Conservation (phyloP, 1,140 invertebrate species). For the Drosophila simulans region DNA sequence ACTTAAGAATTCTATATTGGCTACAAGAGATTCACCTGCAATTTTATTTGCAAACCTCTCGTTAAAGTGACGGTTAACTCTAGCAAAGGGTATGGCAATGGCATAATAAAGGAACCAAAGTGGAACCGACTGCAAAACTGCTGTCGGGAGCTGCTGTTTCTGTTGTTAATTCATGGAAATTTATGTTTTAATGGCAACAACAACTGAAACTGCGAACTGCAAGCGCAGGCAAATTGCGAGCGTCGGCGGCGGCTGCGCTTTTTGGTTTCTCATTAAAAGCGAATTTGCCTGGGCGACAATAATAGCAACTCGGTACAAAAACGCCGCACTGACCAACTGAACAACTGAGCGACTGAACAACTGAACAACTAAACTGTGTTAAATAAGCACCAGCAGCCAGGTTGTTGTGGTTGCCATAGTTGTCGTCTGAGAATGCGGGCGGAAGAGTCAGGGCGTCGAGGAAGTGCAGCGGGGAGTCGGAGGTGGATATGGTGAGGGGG, state of each 20-base stretch:
- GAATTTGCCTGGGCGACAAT: conserved; percentile 45
- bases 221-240: conserved; percentile 25
- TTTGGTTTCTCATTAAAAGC: conserved; percentile 61
- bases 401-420: conserved; percentile 5
- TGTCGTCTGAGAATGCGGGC: conserved; percentile 68
- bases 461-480: not conserved
- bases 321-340: conserved; percentile 23
- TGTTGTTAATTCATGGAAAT: conserved; percentile 40
- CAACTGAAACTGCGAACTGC: conserved; percentile 3
- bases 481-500: not conserved
- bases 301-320: conserved; percentile 2
- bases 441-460: conserved; percentile 5
- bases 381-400: conserved; percentile 16
- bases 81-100: not conserved
- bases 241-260: conserved; percentile 33
- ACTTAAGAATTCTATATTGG: no score
- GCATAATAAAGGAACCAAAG: not conserved
- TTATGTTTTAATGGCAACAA: conserved; percentile 47
- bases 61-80: not conserved
- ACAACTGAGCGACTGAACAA: no score
- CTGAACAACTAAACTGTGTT: not conserved
- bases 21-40: no score
- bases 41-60: not conserved
- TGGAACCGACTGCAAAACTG: conserved; percentile 13
- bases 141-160: conserved; percentile 5